Evolutionary conservation across 1,140 invertebrate genomes (phyloP).

Genomic region (Sminthurinus signatus): DNA sequence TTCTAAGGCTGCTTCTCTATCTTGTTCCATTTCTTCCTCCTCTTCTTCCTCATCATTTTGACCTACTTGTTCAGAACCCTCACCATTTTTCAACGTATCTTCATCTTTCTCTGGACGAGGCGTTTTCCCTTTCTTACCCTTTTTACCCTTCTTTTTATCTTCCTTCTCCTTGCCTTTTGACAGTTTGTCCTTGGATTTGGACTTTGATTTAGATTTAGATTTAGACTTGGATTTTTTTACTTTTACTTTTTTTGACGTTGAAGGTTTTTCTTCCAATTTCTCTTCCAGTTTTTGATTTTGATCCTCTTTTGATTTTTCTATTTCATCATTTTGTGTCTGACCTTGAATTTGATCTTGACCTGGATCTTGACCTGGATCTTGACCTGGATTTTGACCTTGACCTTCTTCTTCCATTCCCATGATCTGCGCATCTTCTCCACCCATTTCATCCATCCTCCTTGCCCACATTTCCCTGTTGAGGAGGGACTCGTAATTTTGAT

Average conservation of each 20-base stretch:
- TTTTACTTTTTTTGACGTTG: too few relatives aligned
- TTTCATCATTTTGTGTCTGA: neutral
- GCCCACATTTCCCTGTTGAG: neutral
- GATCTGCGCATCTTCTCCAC: neutral
- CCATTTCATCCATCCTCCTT: neutral
- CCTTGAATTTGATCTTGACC: neutral
- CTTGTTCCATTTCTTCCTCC: constrained; percentile 5
- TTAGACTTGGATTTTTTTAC: too few relatives aligned
- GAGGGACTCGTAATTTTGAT: neutral
- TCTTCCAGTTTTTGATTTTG: constrained; percentile 1
- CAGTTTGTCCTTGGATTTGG: too few relatives aligned
- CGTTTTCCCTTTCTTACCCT: neutral
- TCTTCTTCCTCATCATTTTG: neutral
- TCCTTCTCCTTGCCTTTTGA: neutral
- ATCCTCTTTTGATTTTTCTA: neutral
- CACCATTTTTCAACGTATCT: neutral
- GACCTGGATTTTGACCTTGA: neutral
- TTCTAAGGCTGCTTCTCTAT: neutral
- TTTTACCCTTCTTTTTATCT: neutral
- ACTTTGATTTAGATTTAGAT: too few relatives aligned
- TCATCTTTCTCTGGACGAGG: neutral
- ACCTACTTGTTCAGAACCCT: neutral
- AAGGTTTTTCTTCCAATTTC: neutral
- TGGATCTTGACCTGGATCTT: neutral
- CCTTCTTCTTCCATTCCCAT: neutral